Evolutionary conservation across 92 coral and sea anemone species (phyloP).

Genomic region (Scolanthus callimorphus): DNA sequence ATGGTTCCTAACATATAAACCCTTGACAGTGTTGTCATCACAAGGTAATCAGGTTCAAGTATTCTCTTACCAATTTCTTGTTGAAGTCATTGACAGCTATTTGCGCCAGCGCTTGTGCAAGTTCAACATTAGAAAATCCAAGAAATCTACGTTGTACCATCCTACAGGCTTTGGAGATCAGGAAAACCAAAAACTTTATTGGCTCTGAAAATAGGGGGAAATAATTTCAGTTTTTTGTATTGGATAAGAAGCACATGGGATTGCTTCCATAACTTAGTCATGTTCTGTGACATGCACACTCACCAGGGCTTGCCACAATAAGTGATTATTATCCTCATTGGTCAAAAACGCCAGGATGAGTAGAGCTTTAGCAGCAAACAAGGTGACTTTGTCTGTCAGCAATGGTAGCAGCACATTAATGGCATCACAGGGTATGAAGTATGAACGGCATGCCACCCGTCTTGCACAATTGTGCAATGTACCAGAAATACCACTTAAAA

Average conservation of each 20-base stretch:
- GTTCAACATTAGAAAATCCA: conserved; percentile 51
- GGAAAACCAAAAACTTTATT: conserved; percentile 45
- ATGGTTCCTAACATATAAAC: no score
- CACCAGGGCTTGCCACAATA: neutral
- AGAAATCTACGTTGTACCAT: conserved; percentile 18
- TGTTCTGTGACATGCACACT: neutral
- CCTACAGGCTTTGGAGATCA: conserved; percentile 23
- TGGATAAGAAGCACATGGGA: no score
- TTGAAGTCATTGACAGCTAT: conserved; percentile 70
- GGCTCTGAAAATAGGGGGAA: conserved; percentile 39
- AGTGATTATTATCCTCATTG: conserved; percentile 63
- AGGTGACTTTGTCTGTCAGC: conserved; percentile 52
- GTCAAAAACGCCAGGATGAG: conserved; percentile 67
- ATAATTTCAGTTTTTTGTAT: neutral
- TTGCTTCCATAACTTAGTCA: neutral
- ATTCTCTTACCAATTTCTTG: conserved; percentile 76
- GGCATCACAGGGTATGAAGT: conserved; percentile 47
- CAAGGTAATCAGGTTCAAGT: no score
- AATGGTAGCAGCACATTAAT: conserved; percentile 49
- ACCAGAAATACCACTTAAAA: conserved; percentile 39
- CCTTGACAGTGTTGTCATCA: no score
- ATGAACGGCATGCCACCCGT: conserved; percentile 53
- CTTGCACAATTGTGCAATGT: conserved; percentile 55
- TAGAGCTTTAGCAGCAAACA: conserved; percentile 43
- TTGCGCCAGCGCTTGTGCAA: conserved; percentile 72